A percentile compares a stretch with the other conserved stretches of the same genome.
phyloP scores from a whole-genome alignment of 2,113 vertebrate genomes.

The Origma solitaria region DNA sequence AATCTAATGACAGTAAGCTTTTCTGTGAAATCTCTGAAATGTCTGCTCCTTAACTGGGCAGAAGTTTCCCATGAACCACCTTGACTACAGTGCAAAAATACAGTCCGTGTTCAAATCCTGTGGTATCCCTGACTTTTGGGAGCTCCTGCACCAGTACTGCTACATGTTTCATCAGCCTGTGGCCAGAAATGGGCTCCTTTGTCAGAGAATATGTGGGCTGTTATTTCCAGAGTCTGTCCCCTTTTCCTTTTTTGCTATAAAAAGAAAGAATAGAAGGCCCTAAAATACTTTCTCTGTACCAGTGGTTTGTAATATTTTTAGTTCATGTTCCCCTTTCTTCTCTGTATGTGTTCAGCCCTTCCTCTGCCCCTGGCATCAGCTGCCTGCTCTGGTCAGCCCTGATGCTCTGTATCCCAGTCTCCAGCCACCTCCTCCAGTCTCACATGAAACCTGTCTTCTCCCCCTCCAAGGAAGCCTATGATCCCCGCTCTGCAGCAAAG shows the following conservation, averaged over 20 bases:
- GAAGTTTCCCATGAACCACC: neutral
- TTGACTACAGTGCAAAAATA: neutral
- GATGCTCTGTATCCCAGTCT: neutral
- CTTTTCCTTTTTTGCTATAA: constrained; percentile 11
- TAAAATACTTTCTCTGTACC: neutral
- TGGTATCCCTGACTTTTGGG: neutral
- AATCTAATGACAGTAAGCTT: neutral
- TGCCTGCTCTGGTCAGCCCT: neutral
- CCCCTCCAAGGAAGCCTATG: neutral
- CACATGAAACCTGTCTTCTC: neutral
- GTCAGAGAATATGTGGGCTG: neutral
- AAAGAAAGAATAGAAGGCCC: neutral
- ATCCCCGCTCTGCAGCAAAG: neutral
- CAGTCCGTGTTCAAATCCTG: neutral
- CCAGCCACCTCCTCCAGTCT: neutral
- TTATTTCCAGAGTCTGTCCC: neutral
- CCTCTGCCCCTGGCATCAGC: neutral
- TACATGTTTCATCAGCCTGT: neutral
- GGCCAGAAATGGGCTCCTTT: neutral
- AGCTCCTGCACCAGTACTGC: neutral
- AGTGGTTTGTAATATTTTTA: constrained; percentile 2
- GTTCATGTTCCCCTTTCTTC: neutral
- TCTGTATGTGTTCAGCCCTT: neutral
- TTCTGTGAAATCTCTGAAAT: neutral
- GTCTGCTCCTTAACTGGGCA: neutral